Percentiles rank a stretch among this genome's conserved stretches.
Evolutionary conservation across 2,113 vertebrate genomes (phyloP).

Genomic region (Lepidothrix coronata): DNA sequence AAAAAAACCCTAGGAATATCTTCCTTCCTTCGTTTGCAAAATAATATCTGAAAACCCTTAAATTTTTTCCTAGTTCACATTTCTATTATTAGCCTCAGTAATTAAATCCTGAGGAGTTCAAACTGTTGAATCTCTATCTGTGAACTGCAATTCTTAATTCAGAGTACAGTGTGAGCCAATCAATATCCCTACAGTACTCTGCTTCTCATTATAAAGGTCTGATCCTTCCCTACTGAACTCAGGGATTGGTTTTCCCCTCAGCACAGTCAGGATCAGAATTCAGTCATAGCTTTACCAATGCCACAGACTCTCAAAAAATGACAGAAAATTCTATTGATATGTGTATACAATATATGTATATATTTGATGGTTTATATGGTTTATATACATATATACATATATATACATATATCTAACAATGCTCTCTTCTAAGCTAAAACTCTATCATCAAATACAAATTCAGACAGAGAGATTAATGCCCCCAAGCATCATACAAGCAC

Average conservation of each 20-base stretch:
- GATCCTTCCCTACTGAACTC: background rate
- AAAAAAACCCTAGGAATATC: background rate
- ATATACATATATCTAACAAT: too few species aligned
- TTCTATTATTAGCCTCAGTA: background rate
- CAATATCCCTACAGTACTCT: background rate
- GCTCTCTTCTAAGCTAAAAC: background rate
- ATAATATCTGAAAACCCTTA: background rate
- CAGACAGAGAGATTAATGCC: background rate
- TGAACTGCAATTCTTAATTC: background rate
- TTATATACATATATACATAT: too few species aligned
- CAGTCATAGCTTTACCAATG: background rate
- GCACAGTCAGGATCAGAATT: background rate
- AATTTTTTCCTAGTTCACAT: background rate
- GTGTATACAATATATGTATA: too few species aligned
- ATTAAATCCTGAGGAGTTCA: slow-evolving; percentile 5
- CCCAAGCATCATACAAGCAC: background rate
- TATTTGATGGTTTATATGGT: background rate
- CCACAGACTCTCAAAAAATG: background rate
- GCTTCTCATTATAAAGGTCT: background rate
- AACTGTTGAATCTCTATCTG: background rate
- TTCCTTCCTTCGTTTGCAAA: background rate
- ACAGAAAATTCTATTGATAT: background rate
- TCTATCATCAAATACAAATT: background rate
- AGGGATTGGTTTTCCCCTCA: background rate
- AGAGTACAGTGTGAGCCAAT: background rate